Conservation (phyloP, 2,888 invertebrate species). For the Tetramorium bicarinatum region DNA sequence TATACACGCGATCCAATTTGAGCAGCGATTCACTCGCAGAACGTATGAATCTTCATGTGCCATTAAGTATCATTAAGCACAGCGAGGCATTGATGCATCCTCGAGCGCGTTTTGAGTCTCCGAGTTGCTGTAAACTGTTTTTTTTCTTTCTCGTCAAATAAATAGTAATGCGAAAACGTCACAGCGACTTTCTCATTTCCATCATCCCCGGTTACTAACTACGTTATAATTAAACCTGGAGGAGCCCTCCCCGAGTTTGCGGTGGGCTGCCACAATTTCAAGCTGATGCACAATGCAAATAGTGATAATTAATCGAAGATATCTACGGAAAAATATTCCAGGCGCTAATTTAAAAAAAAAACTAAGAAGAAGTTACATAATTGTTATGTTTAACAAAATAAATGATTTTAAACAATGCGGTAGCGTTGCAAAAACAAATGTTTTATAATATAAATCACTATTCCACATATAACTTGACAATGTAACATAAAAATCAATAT, state of each 20-base stretch:
- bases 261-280: not conserved
- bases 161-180: conserved; percentile 67
- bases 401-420: not conserved
- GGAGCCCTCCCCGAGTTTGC: not conserved
- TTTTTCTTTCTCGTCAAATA: conserved; percentile 71
- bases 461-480: not conserved
- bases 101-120: conserved; percentile 54
- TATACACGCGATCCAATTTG: conserved; percentile 8
- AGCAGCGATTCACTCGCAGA: conserved; percentile 34
- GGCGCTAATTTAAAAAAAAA: conserved; percentile 5
- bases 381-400: not conserved
- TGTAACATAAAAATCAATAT: not conserved
- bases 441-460: not conserved
- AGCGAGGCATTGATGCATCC: conserved; percentile 44
- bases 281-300: not conserved
- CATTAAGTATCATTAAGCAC: conserved; percentile 72
- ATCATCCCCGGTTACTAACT: conserved; percentile 55
- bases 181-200: conserved; percentile 57
- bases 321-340: conserved; percentile 3
- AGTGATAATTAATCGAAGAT: conserved; percentile 7
- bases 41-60: conserved; percentile 71
- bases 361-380: not conserved
- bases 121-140: conserved; percentile 71
- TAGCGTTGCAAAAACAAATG: not conserved
- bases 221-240: not conserved